phyloP scores from a whole-genome alignment of 2,113 vertebrate species.

The Australoheros scitulus region DNA sequence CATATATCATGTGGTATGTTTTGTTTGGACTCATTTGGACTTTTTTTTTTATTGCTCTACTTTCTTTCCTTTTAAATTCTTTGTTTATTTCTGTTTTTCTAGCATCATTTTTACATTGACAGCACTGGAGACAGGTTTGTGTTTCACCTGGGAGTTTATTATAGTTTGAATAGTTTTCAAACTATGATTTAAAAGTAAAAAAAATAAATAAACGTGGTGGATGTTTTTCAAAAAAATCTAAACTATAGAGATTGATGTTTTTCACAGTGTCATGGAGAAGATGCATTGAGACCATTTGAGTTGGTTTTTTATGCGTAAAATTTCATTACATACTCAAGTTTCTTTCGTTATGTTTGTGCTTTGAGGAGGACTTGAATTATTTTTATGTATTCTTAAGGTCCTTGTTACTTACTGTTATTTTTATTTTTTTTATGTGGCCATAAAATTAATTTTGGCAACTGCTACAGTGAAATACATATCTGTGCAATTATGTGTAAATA shows the following conservation, averaged over 20 bases:
- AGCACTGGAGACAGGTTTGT: neutral
- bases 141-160: too few species aligned
- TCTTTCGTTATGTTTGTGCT: neutral
- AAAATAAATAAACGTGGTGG: too few species aligned
- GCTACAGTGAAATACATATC: neutral
- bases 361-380: neutral
- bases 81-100: neutral
- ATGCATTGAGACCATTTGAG: neutral
- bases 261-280: neutral
- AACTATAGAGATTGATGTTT: neutral
- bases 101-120: neutral
- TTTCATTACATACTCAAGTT: neutral
- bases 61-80: neutral
- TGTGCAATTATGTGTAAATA: neutral
- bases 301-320: neutral
- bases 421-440: neutral
- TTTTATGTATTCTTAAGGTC: neutral
- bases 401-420: neutral
- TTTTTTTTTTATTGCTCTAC: neutral
- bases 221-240: neutral
- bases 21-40: neutral
- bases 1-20: neutral
- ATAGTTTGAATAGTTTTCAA: too few species aligned
- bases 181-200: too few species aligned
- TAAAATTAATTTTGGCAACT: neutral